phyloP scores from a whole-genome alignment of 2,113 vertebrate species.

The Axis porcinus region DNA sequence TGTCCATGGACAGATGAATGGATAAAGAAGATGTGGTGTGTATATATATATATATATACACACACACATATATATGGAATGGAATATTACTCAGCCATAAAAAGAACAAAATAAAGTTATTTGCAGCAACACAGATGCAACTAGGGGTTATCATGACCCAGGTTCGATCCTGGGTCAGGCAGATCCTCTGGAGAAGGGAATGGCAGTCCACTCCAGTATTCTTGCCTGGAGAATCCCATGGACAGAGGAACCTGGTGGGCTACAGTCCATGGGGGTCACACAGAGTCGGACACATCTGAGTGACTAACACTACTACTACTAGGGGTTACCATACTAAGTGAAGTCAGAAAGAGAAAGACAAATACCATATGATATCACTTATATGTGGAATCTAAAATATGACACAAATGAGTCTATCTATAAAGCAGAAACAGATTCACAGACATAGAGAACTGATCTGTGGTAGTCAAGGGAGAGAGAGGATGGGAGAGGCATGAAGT shows the following conservation, averaged over 20 bases:
- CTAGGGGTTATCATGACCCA: neutral
- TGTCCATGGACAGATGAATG: neutral
- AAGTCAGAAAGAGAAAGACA: neutral
- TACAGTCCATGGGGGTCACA: neutral
- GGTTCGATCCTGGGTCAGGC: neutral
- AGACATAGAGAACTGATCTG: neutral
- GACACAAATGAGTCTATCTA: neutral
- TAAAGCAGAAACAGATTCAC: neutral
- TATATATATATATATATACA: no score
- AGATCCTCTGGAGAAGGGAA: neutral
- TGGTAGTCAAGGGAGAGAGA: neutral
- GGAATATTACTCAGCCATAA: neutral
- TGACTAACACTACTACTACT: neutral
- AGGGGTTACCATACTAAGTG: neutral
- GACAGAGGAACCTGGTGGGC: neutral
- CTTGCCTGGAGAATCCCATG: neutral
- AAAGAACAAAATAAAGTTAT: neutral
- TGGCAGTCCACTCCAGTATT: neutral
- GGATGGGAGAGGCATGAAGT: neutral
- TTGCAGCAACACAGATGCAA: neutral
- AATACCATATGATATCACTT: neutral
- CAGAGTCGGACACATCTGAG: neutral
- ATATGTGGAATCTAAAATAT: neutral
- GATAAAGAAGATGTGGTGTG: neutral
- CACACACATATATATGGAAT: neutral